Percentiles rank a stretch among this genome's conserved stretches.
Evolutionary conservation across 2,797 vertebrate genomes (phyloP).

Genomic region (Lutra lutra): DNA sequence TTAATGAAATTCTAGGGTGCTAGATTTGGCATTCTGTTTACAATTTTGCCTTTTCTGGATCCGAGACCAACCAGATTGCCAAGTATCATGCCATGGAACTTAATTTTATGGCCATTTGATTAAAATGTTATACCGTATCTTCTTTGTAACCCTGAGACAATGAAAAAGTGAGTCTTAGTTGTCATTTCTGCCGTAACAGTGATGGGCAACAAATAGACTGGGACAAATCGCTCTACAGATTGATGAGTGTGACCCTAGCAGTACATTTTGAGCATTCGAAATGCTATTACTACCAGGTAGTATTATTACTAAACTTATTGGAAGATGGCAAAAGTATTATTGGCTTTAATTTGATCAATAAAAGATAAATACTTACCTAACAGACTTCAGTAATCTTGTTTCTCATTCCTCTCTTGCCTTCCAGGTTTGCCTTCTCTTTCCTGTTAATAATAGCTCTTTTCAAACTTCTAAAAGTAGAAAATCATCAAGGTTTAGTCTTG

Average conservation of each 20-base stretch:
- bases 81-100: background rate
- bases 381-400: background rate
- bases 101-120: background rate
- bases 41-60: background rate
- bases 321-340: background rate
- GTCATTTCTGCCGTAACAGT: background rate
- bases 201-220: background rate
- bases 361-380: background rate
- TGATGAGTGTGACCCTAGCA: background rate
- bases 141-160: background rate
- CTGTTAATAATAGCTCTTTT: background rate
- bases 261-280: background rate
- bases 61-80: background rate
- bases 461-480: background rate
- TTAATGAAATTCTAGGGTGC: background rate
- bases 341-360: background rate
- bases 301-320: background rate
- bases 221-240: background rate
- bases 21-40: background rate
- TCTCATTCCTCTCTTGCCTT: background rate
- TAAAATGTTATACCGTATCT: background rate
- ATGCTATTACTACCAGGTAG: background rate
- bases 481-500: background rate
- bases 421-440: background rate
- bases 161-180: background rate